These are phyloP conservation scores for Tetramorium parvispinum DNA, from an alignment of 1,140 invertebrate genomes.

Conservation along the genomic window DNA sequence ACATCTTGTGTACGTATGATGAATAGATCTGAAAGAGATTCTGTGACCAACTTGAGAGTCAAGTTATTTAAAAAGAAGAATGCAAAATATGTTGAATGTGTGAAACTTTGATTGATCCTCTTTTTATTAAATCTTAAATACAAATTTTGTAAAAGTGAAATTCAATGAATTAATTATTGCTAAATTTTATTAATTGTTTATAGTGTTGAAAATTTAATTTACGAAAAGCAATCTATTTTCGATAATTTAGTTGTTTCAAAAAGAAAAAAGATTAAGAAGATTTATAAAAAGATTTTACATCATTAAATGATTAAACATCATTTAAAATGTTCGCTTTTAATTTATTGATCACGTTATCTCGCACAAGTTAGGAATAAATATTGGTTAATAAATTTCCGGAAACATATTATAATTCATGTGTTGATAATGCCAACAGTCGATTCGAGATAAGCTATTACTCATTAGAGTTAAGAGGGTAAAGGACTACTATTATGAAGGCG, in stretches of 20 bases:
- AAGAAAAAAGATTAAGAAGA: too few relatives aligned
- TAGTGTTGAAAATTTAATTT: background rate
- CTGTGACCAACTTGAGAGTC: background rate
- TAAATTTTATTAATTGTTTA: constrained; percentile 7
- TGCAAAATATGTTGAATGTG: background rate
- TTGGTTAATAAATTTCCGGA: background rate
- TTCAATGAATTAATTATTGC: background rate
- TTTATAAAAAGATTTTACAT: background rate
- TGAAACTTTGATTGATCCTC: background rate
- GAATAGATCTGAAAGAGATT: background rate
- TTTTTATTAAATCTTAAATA: background rate
- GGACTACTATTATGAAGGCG: background rate
- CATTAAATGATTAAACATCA: too few relatives aligned
- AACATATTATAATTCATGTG: background rate
- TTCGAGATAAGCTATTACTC: constrained; percentile 22
- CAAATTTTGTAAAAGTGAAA: background rate
- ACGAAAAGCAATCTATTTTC: background rate
- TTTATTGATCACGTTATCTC: background rate
- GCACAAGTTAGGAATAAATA: background rate
- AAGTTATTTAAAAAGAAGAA: background rate
- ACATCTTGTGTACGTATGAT: background rate
- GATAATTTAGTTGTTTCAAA: background rate
- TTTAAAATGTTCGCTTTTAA: background rate
- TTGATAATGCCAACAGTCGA: background rate
- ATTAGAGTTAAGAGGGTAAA: constrained; percentile 2